phyloP scores from a whole-genome alignment of 2,888 invertebrate species.

The Epistrophe grossulariae region DNA sequence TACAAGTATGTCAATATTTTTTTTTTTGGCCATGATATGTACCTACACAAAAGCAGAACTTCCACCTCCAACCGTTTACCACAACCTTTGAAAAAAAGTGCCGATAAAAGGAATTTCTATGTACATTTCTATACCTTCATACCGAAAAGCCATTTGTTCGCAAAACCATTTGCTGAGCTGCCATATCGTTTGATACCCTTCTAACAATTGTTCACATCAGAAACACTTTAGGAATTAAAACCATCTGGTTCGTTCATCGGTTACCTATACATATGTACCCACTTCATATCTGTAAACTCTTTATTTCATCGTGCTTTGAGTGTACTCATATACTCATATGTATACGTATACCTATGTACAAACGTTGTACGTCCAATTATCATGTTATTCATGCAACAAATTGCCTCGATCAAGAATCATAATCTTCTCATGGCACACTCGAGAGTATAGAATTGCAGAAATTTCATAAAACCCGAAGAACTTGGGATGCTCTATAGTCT shows the following conservation, averaged over 20 bases:
- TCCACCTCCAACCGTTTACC: background rate
- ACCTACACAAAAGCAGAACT: background rate
- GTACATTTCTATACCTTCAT: background rate
- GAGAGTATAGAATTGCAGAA: conserved; percentile 14
- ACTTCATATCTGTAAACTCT: background rate
- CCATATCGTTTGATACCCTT: conserved; percentile 7
- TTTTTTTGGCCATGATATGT: background rate
- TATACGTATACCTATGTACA: background rate
- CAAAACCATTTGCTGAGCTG: background rate
- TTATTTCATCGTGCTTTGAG: background rate
- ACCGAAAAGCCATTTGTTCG: background rate
- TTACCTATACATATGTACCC: background rate
- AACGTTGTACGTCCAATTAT: conserved; percentile 34
- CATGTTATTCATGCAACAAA: conserved; percentile 43
- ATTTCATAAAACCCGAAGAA: conserved; percentile 16
- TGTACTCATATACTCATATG: background rate
- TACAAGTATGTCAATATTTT: background rate
- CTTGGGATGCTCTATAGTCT: background rate
- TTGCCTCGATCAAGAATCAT: conserved; percentile 45
- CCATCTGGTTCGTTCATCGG: conserved; percentile 21
- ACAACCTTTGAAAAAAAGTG: background rate
- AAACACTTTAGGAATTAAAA: conserved; percentile 40
- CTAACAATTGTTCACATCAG: conserved; percentile 22
- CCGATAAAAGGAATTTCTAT: background rate
- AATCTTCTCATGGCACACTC: conserved; percentile 41